Percentiles rank a stretch among this genome's conserved stretches.
These are phyloP conservation scores for Hoplodrina ambigua DNA, from an alignment of 2,888 invertebrate species.

Conservation along the genomic window DNA sequence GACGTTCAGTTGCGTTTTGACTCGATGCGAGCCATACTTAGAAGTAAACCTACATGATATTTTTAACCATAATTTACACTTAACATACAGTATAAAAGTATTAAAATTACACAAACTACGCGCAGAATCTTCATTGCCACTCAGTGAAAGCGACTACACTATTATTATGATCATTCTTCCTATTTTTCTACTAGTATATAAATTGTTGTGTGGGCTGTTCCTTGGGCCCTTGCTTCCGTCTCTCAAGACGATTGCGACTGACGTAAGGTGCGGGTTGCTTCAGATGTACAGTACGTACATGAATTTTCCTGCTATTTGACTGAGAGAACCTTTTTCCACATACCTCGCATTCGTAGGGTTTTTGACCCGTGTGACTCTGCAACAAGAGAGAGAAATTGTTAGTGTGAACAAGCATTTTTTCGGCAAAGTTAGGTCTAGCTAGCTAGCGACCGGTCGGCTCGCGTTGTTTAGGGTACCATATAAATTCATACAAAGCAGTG, in stretches of 20 bases:
- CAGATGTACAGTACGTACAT: conserved; percentile 72
- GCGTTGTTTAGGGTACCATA: no score
- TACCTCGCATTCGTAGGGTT: conserved; percentile 67
- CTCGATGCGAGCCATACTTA: neutral
- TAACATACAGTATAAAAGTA: neutral
- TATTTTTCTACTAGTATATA: conserved; percentile 19
- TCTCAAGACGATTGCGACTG: conserved; percentile 67
- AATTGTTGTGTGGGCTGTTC: conserved; percentile 13
- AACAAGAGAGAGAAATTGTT: conserved; percentile 12
- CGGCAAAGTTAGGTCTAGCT: no score
- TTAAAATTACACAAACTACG: neutral
- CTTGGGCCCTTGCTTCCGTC: conserved; percentile 39
- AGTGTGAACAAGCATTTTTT: neutral
- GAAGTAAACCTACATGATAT: neutral
- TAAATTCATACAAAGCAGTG: no score
- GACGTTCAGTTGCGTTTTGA: neutral
- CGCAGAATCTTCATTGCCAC: no score
- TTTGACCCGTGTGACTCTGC: conserved; percentile 70
- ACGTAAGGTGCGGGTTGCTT: conserved; percentile 78
- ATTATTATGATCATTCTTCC: neutral
- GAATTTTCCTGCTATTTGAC: conserved; percentile 73
- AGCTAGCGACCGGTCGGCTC: no score
- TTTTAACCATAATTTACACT: neutral
- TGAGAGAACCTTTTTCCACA: conserved; percentile 73
- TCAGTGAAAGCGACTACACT: no score